These are phyloP conservation scores for Epinephelus lanceolatus DNA, from an alignment of 2,113 vertebrate species.

Conservation along the genomic window DNA sequence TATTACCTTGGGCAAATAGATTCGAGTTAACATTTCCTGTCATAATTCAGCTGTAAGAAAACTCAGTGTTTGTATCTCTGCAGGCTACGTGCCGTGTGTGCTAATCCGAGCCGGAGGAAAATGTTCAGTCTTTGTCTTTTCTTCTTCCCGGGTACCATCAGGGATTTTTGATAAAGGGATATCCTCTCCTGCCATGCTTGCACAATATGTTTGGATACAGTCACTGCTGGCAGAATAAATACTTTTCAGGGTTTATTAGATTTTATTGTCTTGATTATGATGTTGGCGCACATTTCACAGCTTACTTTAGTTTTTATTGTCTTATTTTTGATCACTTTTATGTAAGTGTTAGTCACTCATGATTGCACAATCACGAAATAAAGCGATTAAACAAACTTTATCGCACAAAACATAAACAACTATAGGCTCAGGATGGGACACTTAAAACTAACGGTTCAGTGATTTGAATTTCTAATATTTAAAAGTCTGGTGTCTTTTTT, in stretches of 20 bases:
- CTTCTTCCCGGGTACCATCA: conserved; percentile 12
- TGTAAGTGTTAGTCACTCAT: conserved; percentile 33
- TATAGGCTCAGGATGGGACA: not conserved
- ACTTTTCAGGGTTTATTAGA: conserved; percentile 41
- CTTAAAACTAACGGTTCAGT: not conserved
- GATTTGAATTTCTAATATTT: not conserved
- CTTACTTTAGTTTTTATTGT: conserved; percentile 20
- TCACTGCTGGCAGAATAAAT: conserved; percentile 23
- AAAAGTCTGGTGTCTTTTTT: not conserved
- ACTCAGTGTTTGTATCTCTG: conserved; percentile 42
- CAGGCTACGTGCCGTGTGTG: conserved; percentile 38
- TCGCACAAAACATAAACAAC: not conserved
- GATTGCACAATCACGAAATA: conserved; percentile 22
- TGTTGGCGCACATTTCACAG: conserved; percentile 34
- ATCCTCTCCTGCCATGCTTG: conserved; percentile 22
- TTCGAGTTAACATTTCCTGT: conserved; percentile 63
- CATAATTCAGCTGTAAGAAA: conserved; percentile 46
- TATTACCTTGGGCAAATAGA: conserved; percentile 46
- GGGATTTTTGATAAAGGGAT: conserved; percentile 43
- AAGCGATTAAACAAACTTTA: not conserved
- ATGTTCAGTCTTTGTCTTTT: conserved; percentile 48
- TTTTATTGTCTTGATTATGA: conserved; percentile 45
- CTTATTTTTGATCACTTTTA: conserved; percentile 7
- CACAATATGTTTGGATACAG: conserved; percentile 30
- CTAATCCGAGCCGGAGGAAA: conserved; percentile 51